phyloP scores from a whole-genome alignment of 2,797 vertebrate species.

The Peromyscus eremicus region DNA sequence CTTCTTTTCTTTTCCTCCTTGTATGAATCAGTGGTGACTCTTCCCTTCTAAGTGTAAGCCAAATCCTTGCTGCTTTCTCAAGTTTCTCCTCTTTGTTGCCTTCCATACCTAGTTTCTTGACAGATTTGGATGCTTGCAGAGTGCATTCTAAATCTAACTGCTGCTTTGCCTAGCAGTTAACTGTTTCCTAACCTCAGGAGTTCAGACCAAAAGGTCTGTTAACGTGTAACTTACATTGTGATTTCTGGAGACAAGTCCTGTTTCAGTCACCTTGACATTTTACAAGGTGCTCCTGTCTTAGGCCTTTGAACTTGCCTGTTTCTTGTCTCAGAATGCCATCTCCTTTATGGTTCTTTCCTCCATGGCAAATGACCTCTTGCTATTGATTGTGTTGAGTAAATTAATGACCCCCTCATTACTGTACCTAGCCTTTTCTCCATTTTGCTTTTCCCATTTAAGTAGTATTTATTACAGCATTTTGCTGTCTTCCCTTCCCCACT shows the following conservation, averaged over 20 bases:
- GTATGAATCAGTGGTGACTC: neutral
- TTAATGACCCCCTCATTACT: neutral
- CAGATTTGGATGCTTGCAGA: neutral
- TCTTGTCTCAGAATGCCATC: neutral
- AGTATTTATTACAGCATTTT: neutral
- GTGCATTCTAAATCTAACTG: neutral
- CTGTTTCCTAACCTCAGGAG: neutral
- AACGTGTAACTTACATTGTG: neutral
- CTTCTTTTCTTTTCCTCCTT: neutral
- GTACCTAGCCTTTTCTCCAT: neutral
- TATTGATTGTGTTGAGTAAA: conserved; percentile 8
- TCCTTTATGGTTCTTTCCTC: neutral
- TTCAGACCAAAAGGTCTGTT: neutral
- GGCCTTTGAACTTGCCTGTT: neutral
- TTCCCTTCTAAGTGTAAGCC: neutral
- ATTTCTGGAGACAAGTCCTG: neutral
- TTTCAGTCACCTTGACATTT: neutral
- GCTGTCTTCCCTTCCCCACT: neutral
- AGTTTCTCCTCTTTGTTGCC: neutral
- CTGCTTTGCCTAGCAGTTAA: neutral
- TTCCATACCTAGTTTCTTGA: neutral
- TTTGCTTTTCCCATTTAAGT: neutral
- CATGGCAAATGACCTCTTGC: neutral
- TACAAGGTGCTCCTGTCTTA: neutral
- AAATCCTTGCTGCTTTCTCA: neutral